A percentile compares a stretch with the other conserved stretches of the same genome.
Conservation (phyloP, 2,888 invertebrate genomes). For the Amphiduros pacificus region DNA sequence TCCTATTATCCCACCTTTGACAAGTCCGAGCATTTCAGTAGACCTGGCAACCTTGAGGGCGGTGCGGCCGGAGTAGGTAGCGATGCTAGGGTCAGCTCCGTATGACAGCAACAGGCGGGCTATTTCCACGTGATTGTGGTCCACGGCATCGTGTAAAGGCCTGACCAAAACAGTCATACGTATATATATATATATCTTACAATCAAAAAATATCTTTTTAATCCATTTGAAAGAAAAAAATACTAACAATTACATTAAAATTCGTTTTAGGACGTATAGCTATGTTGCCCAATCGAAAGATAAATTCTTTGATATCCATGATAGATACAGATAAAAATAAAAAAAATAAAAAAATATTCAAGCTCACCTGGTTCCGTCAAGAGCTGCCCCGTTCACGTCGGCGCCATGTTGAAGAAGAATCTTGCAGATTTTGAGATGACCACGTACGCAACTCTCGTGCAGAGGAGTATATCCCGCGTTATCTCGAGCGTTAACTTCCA, state of each 20-base stretch:
- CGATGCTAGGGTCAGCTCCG: slow-evolving; percentile 12
- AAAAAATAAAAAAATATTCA: too few species aligned
- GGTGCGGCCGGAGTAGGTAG: slow-evolving; percentile 3
- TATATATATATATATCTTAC: background rate
- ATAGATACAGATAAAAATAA: background rate
- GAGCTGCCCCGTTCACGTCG: slow-evolving; percentile 87
- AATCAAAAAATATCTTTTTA: background rate
- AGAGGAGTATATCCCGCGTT: slow-evolving; percentile 83
- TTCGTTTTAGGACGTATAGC: too few species aligned
- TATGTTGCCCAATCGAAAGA: too few species aligned
- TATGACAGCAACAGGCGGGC: slow-evolving; percentile 7
- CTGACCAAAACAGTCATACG: background rate
- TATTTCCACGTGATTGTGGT: slow-evolving; percentile 8
- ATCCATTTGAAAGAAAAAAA: too few species aligned
- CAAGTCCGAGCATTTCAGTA: slow-evolving; percentile 4
- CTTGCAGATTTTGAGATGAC: slow-evolving; percentile 83
- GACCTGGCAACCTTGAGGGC: slow-evolving; percentile 9
- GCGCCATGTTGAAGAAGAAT: slow-evolving; percentile 85
- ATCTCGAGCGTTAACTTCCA: slow-evolving; percentile 84
- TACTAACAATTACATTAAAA: too few species aligned
- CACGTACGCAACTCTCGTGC: slow-evolving; percentile 88
- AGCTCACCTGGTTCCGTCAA: slow-evolving; percentile 75
- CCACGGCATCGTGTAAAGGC: slow-evolving; percentile 16
- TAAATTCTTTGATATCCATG: too few species aligned
- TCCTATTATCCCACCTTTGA: too few species aligned